Evolutionary conservation across 2,113 vertebrate genomes (phyloP).

Genomic region (Pandion haliaetus): DNA sequence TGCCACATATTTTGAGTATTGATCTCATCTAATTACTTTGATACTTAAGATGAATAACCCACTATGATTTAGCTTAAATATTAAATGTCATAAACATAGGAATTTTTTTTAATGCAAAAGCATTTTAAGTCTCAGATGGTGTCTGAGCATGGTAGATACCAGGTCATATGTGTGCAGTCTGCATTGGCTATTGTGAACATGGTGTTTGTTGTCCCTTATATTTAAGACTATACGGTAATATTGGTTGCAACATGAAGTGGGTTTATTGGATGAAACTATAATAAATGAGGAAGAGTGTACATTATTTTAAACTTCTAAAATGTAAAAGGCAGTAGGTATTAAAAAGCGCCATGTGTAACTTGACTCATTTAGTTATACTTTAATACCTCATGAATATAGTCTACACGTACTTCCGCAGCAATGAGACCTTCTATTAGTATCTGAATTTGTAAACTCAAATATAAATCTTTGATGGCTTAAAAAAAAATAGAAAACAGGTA

Average conservation of each 20-base stretch:
- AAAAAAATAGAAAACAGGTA: not conserved
- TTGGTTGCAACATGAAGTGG: not conserved
- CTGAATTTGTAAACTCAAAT: not conserved
- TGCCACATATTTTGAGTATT: not conserved
- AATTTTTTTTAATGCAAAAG: not conserved
- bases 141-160: not conserved
- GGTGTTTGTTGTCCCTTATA: not conserved
- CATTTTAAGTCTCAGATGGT: not conserved
- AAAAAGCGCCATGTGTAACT: not conserved
- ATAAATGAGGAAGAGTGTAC: not conserved
- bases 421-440: not conserved
- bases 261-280: not conserved
- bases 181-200: not conserved
- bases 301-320: not conserved
- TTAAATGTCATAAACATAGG: not conserved
- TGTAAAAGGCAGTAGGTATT: not conserved
- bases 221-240: not conserved
- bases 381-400: not conserved
- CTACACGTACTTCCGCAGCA: not conserved
- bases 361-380: not conserved
- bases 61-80: not conserved
- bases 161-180: not conserved
- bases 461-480: not conserved
- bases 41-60: not conserved
- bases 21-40: not conserved